Conservation (phyloP, 2,113 vertebrate genomes). For the Aramus guarauna region DNA sequence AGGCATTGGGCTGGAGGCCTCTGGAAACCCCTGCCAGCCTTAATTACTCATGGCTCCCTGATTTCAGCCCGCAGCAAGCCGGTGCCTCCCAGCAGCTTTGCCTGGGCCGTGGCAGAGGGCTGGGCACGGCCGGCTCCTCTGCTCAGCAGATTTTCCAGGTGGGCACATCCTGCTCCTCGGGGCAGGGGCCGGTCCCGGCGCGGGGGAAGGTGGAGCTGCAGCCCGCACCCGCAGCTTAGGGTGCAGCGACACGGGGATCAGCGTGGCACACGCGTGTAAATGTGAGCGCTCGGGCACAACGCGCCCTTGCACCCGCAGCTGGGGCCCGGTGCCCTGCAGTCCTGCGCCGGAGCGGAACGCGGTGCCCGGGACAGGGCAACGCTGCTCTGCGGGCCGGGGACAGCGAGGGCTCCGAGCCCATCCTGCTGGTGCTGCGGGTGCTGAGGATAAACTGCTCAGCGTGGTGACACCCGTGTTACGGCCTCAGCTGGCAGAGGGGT, state of each 20-base stretch:
- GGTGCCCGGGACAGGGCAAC: neutral
- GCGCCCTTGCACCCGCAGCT: fast-evolving
- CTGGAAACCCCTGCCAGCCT: neutral
- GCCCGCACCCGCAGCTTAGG: neutral
- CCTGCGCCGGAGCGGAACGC: neutral
- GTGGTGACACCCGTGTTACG: neutral
- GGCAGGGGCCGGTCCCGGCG: neutral
- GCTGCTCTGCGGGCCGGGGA: neutral
- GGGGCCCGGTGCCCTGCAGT: fast-evolving
- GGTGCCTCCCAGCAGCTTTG: neutral
- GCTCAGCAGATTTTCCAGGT: neutral
- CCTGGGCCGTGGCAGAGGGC: neutral
- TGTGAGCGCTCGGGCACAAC: neutral
- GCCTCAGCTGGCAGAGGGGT: neutral
- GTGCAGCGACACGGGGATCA: neutral
- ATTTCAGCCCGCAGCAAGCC: neutral
- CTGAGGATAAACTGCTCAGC: neutral
- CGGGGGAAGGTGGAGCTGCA: fast-evolving
- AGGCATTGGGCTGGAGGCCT: neutral
- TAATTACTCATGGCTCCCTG: neutral
- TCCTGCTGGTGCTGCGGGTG: neutral
- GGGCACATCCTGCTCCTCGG: neutral
- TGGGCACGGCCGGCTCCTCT: neutral
- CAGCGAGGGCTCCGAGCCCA: no score
- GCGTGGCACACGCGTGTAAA: fast-evolving